A percentile compares a stretch with the other conserved stretches of the same genome.
phyloP scores from a whole-genome alignment of 2,797 vertebrate species.

The Anguilla anguilla region DNA sequence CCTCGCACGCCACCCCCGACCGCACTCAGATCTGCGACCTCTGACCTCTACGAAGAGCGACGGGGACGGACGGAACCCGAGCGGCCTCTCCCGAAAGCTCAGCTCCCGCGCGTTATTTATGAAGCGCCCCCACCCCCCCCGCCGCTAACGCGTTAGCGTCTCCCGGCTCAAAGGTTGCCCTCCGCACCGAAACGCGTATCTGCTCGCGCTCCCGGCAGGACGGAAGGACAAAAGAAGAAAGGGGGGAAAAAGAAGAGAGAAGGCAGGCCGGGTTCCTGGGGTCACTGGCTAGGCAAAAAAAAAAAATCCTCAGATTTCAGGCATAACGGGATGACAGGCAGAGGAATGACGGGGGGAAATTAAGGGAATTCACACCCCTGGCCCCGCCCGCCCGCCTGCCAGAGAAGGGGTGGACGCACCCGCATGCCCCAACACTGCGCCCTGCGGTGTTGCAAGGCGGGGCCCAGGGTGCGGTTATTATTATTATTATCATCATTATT shows the following conservation, averaged over 20 bases:
- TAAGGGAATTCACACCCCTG: constrained; percentile 26
- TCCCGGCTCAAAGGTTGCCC: constrained; percentile 31
- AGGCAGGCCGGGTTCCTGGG: constrained; percentile 27
- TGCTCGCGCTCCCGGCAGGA: constrained; percentile 10
- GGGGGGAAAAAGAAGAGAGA: not conserved
- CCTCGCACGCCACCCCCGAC: not conserved
- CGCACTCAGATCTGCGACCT: constrained; percentile 46
- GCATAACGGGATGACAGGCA: constrained; percentile 7
- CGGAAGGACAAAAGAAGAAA: not conserved
- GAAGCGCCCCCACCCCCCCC: constrained; percentile 31
- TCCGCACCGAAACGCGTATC: constrained; percentile 41
- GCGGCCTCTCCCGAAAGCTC: constrained; percentile 24
- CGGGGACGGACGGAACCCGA: constrained; percentile 19
- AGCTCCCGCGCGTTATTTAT: constrained; percentile 38
- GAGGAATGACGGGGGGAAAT: constrained; percentile 22
- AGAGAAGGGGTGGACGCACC: not conserved
- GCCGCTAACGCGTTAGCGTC: constrained; percentile 27
- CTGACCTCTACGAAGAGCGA: constrained; percentile 25
- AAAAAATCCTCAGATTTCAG: not conserved
- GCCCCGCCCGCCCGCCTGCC: constrained; percentile 30
- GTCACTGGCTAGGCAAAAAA: constrained; percentile 30
- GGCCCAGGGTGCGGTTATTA: not conserved
- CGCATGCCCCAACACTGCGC: not conserved
- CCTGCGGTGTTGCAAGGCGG: not conserved
- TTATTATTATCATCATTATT: not conserved